A percentile compares a stretch with the other conserved stretches of the same genome.
Evolutionary conservation across 2,113 vertebrate species (phyloP).

Genomic region (Cyanoramphus novaezelandiae): DNA sequence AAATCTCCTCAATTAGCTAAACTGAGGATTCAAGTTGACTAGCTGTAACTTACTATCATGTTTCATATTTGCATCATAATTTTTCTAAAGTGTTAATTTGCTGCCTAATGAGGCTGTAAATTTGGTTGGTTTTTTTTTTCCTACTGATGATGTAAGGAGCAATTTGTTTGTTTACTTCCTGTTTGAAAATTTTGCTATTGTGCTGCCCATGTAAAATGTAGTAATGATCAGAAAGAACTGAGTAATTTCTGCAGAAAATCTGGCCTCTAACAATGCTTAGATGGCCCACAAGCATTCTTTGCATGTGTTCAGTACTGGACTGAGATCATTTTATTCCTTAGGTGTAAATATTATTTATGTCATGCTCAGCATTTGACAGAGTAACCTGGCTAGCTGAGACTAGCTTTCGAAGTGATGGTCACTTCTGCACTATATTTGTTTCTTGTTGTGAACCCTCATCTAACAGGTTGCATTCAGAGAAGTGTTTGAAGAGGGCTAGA

Average conservation of each 20-base stretch:
- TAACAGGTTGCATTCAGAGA: background rate
- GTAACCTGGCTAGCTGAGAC: background rate
- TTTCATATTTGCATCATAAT: background rate
- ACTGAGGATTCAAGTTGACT: background rate
- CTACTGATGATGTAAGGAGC: background rate
- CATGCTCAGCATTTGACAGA: background rate
- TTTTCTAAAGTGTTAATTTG: constrained; percentile 35
- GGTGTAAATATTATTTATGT: background rate
- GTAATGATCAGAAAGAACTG: background rate
- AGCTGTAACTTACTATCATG: background rate
- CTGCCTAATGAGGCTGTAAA: constrained; percentile 12
- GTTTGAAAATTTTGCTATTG: background rate
- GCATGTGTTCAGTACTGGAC: background rate
- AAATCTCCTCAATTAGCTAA: background rate
- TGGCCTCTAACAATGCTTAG: background rate
- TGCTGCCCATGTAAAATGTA: background rate
- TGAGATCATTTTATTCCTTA: background rate
- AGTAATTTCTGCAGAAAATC: background rate
- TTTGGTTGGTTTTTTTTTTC: too few species aligned
- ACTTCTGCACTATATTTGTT: background rate
- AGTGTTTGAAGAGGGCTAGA: background rate
- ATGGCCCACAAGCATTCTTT: background rate
- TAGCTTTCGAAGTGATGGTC: background rate
- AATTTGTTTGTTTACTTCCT: background rate
- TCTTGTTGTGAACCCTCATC: background rate